Evolutionary conservation across 2,797 vertebrate species (phyloP).

Genomic region (Mus minutoides): DNA sequence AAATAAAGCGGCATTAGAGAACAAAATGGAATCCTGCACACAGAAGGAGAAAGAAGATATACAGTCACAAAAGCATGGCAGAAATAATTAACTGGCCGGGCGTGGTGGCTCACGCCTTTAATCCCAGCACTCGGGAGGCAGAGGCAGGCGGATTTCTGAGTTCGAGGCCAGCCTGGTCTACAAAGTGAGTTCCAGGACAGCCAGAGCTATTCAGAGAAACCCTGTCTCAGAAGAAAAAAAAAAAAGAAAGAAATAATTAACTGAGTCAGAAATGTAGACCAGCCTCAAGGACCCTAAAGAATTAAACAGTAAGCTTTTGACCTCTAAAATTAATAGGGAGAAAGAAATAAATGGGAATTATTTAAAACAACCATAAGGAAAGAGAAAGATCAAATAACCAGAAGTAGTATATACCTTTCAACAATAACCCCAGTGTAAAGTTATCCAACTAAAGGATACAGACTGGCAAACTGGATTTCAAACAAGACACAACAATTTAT

Average conservation of each 20-base stretch:
- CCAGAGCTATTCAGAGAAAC: too few relatives aligned
- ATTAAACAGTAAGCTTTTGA: neutral
- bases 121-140: too few relatives aligned
- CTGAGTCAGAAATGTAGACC: neutral
- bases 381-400: neutral
- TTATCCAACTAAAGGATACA: neutral
- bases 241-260: neutral
- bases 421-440: neutral
- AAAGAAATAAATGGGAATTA: neutral
- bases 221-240: too few relatives aligned
- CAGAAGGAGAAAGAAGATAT: neutral
- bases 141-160: too few relatives aligned
- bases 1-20: neutral
- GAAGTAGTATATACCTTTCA: neutral
- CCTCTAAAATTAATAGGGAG: neutral
- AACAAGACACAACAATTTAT: neutral
- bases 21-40: neutral
- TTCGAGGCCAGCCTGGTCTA: too few relatives aligned
- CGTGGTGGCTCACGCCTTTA: too few relatives aligned
- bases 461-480: neutral
- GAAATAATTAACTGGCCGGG: neutral
- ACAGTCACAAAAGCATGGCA: neutral
- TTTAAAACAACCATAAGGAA: neutral
- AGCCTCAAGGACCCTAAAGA: neutral
- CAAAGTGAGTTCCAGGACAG: too few relatives aligned